Conservation (phyloP, 2,113 vertebrate species). For the Chionomys nivalis region DNA sequence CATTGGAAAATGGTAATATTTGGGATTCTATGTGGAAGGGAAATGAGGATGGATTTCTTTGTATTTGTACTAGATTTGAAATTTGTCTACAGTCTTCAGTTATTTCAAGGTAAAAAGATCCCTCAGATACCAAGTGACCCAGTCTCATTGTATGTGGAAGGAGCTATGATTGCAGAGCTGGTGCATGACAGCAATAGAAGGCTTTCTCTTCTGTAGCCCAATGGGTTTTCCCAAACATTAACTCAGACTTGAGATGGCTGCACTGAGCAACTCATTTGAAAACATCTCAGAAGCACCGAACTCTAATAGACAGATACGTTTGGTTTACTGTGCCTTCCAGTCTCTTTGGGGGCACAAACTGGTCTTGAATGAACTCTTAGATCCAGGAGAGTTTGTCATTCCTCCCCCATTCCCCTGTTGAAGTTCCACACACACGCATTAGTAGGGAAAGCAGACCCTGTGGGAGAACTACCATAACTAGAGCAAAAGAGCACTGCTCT, state of each 20-base stretch:
- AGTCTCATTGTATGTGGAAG: background rate
- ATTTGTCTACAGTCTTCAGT: conserved; percentile 33
- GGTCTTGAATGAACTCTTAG: background rate
- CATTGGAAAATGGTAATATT: background rate
- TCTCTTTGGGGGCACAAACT: background rate
- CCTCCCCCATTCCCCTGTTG: background rate
- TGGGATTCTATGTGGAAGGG: background rate
- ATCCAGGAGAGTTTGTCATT: background rate
- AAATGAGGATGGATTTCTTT: background rate
- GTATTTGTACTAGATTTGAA: background rate
- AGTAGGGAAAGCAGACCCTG: background rate
- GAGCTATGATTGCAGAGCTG: background rate
- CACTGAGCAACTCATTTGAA: background rate
- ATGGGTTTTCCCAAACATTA: background rate
- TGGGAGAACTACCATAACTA: background rate
- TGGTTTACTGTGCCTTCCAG: background rate
- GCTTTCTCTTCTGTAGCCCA: background rate
- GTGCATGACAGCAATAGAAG: background rate
- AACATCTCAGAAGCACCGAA: background rate
- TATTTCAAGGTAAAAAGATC: conserved; percentile 46
- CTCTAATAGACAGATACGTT: background rate
- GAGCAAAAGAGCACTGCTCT: background rate
- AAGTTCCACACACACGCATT: background rate
- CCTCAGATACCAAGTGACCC: background rate
- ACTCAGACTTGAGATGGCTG: background rate